Percentiles rank a stretch among this genome's conserved stretches.
Conservation (phyloP, 2,888 invertebrate species). For the Tridacna gigas region DNA sequence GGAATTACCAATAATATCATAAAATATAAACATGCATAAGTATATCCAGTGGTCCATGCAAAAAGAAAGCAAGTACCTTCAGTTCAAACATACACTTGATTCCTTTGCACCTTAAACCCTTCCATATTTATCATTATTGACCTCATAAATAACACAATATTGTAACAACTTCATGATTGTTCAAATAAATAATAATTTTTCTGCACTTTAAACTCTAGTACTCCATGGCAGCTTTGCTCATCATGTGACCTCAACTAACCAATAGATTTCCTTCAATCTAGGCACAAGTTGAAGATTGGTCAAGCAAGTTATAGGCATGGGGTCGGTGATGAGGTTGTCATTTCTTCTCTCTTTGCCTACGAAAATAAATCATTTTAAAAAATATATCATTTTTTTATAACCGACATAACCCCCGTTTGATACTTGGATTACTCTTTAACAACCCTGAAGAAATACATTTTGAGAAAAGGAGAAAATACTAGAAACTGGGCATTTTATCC, state of each 20-base stretch:
- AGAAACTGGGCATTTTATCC: too few species aligned
- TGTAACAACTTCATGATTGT: conserved; percentile 34
- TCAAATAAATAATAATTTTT: conserved; percentile 34
- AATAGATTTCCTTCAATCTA: conserved; percentile 2
- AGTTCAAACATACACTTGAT: too few species aligned
- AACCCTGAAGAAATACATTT: too few species aligned
- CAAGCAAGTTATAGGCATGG: conserved; percentile 52
- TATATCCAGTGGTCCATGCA: background rate
- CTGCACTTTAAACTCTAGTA: conserved; percentile 26
- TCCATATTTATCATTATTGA: too few species aligned
- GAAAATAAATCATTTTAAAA: background rate
- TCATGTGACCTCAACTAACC: conserved; percentile 29
- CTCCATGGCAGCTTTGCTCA: conserved; percentile 32
- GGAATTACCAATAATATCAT: conserved; percentile 31
- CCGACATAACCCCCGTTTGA: too few species aligned
- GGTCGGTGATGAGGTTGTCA: conserved; percentile 58
- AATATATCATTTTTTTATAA: too few species aligned
- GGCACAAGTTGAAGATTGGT: conserved; percentile 9
- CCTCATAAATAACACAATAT: conserved; percentile 29
- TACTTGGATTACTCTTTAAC: too few species aligned
- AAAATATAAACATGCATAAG: conserved; percentile 36
- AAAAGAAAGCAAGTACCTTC: too few species aligned
- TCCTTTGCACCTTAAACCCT: too few species aligned
- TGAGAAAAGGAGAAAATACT: too few species aligned
- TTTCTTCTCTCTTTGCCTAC: conserved; percentile 67